A percentile compares a stretch with the other conserved stretches of the same genome.
phyloP scores from a whole-genome alignment of 1,140 invertebrate species.

The Forficula auricularia region DNA sequence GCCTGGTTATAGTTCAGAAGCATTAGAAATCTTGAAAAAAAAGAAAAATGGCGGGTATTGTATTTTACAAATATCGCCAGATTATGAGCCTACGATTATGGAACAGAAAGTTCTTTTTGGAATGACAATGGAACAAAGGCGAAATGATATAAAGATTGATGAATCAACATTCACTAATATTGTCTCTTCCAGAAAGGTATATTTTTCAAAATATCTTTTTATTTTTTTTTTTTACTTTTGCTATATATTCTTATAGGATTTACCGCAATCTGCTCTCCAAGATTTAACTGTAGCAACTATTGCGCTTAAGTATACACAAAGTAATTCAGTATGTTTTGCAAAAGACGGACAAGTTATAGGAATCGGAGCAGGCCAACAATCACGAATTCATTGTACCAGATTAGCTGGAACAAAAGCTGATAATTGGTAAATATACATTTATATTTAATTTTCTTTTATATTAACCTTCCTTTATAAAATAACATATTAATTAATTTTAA shows the following conservation, averaged over 20 bases:
- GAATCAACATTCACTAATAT: constrained; percentile 64
- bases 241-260: too few species aligned
- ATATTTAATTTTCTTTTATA: background rate
- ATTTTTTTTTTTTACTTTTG: constrained; percentile 1
- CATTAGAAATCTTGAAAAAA: constrained; percentile 75
- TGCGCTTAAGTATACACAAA: constrained; percentile 94
- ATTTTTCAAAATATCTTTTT: background rate
- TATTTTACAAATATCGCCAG: constrained; percentile 76
- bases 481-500: too few species aligned
- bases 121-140: constrained; percentile 74
- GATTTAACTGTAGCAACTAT: constrained; percentile 93
- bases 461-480: background rate
- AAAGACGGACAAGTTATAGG: constrained; percentile 85
- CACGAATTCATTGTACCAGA: constrained; percentile 90
- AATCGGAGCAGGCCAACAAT: constrained; percentile 95
- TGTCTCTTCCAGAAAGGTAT: constrained; percentile 27
- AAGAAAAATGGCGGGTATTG: constrained; percentile 93
- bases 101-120: constrained; percentile 85
- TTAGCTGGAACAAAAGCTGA: constrained; percentile 95
- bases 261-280: constrained; percentile 58
- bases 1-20: constrained; percentile 69
- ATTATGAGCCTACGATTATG: constrained; percentile 58
- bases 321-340: constrained; percentile 89
- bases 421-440: constrained; percentile 52
- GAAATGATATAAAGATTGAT: constrained; percentile 79